Conservation (phyloP, 2,888 invertebrate genomes). For the Oligia latruncula region DNA sequence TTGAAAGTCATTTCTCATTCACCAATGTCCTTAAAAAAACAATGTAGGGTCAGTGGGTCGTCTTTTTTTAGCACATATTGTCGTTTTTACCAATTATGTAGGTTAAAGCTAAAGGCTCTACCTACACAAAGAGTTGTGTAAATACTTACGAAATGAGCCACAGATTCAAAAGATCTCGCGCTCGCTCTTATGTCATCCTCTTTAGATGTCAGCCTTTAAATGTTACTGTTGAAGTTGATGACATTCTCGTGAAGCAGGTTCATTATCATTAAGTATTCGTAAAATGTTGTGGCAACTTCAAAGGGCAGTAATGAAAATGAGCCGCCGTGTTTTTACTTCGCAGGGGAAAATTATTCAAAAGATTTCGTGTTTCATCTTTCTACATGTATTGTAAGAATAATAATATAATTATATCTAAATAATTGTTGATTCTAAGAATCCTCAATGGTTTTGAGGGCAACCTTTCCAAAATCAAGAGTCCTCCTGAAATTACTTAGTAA, state of each 20-base stretch:
- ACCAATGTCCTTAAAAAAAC: constrained; percentile 21
- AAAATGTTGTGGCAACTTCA: constrained; percentile 28
- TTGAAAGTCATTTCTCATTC: constrained; percentile 7
- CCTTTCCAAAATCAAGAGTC: not conserved
- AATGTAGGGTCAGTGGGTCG: not conserved
- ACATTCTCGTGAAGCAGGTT: constrained; percentile 44
- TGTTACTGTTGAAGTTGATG: constrained; percentile 45
- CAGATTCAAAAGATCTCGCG: constrained; percentile 53
- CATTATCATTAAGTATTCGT: constrained; percentile 37
- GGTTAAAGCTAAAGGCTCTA: constrained; percentile 33
- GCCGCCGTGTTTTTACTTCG: constrained; percentile 11
- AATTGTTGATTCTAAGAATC: too few relatives aligned
- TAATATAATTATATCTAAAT: too few relatives aligned
- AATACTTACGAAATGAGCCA: constrained; percentile 59
- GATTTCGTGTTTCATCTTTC: constrained; percentile 4
- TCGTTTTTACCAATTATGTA: constrained; percentile 31
- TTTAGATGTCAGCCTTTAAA: constrained; percentile 53
- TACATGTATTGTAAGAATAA: too few relatives aligned
- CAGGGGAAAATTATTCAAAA: not conserved
- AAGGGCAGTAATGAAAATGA: constrained; percentile 29
- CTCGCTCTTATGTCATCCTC: constrained; percentile 61
- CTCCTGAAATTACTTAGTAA: not conserved
- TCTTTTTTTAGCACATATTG: not conserved
- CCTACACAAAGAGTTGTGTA: constrained; percentile 39
- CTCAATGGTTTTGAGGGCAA: not conserved